These are phyloP conservation scores for Drosophila parthenogenetica DNA, from an alignment of 2,888 invertebrate genomes.

Conservation along the genomic window DNA sequence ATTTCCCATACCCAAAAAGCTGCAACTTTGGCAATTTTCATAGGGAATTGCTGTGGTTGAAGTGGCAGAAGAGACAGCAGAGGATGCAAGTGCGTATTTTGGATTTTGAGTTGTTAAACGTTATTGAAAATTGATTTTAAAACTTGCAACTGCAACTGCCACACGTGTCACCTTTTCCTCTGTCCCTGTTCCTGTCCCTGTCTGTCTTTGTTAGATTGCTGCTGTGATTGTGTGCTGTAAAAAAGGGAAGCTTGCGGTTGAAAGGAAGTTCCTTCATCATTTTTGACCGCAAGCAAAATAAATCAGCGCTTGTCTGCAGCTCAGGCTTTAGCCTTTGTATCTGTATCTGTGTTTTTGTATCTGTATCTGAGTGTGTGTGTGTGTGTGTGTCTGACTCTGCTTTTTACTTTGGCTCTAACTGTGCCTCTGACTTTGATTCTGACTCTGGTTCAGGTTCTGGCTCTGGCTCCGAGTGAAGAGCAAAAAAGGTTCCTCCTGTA, in stretches of 20 bases:
- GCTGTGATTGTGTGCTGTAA: conserved; percentile 44
- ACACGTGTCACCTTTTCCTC: not conserved
- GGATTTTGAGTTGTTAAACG: conserved; percentile 44
- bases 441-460: not conserved
- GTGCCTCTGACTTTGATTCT: not conserved
- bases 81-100: not conserved
- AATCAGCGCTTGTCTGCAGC: conserved; percentile 76
- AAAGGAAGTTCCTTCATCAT: conserved; percentile 75
- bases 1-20: not conserved
- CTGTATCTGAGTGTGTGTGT: not conserved
- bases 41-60: not conserved
- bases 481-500: conserved; percentile 8
- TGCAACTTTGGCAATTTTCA: conserved; percentile 37
- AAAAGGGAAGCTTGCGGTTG: conserved; percentile 15
- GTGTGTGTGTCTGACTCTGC: not conserved
- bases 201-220: conserved; percentile 57
- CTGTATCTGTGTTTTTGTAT: not conserved
- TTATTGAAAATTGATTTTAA: conserved; percentile 74
- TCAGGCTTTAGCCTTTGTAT: conserved; percentile 24
- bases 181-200: not conserved
- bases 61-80: too few relatives aligned
- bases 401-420: not conserved
- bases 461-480: not conserved
- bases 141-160: conserved; percentile 3
- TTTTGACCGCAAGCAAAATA: conserved; percentile 76